Evolutionary conservation across 2,113 vertebrate genomes (phyloP).

Genomic region (Sminthopsis crassicaudata): DNA sequence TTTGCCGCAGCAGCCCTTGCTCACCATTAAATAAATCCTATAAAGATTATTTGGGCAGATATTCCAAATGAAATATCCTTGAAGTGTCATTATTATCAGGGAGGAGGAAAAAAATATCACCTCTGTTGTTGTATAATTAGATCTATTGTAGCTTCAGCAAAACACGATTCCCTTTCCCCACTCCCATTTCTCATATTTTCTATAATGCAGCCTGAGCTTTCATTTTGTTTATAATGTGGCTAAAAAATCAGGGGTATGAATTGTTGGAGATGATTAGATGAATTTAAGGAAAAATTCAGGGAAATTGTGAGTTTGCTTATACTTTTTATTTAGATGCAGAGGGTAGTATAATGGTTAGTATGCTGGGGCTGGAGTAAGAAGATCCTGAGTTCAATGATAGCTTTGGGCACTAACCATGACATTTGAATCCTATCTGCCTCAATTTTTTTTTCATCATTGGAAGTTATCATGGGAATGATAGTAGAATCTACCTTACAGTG

Average conservation of each 20-base stretch:
- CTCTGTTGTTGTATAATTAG: background rate
- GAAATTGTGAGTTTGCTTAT: background rate
- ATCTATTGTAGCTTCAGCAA: background rate
- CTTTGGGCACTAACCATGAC: background rate
- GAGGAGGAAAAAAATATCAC: background rate
- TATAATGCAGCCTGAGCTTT: background rate
- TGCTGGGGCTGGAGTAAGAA: background rate
- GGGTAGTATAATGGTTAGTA: too few species aligned
- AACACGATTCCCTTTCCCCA: background rate
- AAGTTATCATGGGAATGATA: background rate
- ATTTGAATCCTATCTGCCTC: background rate
- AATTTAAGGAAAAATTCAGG: background rate
- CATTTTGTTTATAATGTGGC: background rate
- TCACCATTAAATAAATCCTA: background rate
- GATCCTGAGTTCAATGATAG: background rate
- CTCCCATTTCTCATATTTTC: background rate
- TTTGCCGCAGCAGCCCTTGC: background rate
- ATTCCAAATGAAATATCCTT: background rate
- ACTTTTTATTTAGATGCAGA: background rate
- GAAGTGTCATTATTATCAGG: background rate
- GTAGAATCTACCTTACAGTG: background rate
- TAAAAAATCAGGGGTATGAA: background rate
- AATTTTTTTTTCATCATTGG: background rate
- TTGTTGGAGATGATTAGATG: background rate
- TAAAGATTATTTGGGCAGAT: background rate